phyloP scores from a whole-genome alignment of 2,797 vertebrate species.

The Sebastes minor region DNA sequence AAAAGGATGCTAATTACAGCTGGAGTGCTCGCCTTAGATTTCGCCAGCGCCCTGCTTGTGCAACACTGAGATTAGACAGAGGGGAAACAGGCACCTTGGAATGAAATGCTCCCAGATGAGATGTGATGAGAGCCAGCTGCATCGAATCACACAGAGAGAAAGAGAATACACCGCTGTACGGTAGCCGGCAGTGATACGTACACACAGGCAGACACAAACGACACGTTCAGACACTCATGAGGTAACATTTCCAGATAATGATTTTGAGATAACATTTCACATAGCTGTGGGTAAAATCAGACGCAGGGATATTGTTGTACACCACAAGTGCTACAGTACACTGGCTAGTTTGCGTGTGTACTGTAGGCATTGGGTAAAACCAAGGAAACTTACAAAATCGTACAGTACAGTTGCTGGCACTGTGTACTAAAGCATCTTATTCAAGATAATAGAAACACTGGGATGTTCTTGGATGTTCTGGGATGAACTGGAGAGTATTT shows the following conservation, averaged over 20 bases:
- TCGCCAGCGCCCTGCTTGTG: conserved; percentile 80
- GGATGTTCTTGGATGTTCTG: neutral
- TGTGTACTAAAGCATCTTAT: neutral
- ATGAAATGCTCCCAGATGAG: conserved; percentile 85
- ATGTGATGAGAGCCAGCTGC: conserved; percentile 83
- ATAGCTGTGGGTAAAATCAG: conserved; percentile 54
- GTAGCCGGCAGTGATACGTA: conserved; percentile 64
- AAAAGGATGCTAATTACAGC: conserved; percentile 78
- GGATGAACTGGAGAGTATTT: no score
- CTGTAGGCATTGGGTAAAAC: neutral
- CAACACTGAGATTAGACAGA: conserved; percentile 75
- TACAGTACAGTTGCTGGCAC: neutral
- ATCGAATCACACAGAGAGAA: conserved; percentile 59
- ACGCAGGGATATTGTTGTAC: conserved; percentile 30
- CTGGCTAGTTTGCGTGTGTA: neutral
- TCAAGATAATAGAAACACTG: neutral
- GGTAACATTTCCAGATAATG: conserved; percentile 70
- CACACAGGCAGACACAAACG: conserved; percentile 11
- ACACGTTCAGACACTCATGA: conserved; percentile 46
- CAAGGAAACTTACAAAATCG: neutral
- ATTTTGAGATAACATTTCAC: conserved; percentile 71
- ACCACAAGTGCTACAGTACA: conserved; percentile 8
- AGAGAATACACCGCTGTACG: conserved; percentile 57
- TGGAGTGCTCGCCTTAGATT: conserved; percentile 67
- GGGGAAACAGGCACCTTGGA: conserved; percentile 79